phyloP scores from a whole-genome alignment of 2,113 vertebrate genomes.

The Aramus guarauna region DNA sequence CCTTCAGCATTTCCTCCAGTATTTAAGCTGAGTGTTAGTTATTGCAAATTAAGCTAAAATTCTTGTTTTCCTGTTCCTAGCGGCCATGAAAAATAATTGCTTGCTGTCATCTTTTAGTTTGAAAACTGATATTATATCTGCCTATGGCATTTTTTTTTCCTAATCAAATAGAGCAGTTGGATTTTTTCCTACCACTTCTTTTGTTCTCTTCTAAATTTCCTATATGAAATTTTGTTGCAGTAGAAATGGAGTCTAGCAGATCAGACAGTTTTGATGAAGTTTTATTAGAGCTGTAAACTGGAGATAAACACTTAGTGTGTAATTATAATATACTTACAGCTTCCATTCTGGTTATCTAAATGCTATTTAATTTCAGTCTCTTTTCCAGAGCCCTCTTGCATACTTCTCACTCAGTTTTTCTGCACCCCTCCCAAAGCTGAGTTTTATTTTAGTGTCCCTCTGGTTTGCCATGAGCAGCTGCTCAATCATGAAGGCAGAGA shows the following conservation, averaged over 20 bases:
- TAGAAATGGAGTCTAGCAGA: not conserved
- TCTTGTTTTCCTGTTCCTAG: not conserved
- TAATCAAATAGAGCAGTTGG: not conserved
- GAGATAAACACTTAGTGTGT: not conserved
- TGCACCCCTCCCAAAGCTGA: not conserved
- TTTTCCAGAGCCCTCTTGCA: not conserved
- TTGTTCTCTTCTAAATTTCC: not conserved
- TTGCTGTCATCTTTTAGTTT: not conserved
- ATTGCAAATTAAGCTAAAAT: not conserved
- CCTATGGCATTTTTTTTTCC: not conserved
- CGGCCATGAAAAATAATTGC: not conserved
- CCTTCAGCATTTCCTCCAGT: not conserved
- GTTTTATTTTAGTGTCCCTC: not conserved
- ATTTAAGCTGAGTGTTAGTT: not conserved
- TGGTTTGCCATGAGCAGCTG: not conserved
- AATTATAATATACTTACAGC: not conserved
- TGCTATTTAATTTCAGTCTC: not conserved
- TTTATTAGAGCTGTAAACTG: not conserved
- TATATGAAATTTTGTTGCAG: not conserved
- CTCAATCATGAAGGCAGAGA: not conserved
- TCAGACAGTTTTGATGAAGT: not conserved
- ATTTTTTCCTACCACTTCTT: not conserved
- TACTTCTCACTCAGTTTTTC: not conserved
- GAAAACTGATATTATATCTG: not conserved
- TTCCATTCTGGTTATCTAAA: not conserved